Conservation (phyloP, 2,797 vertebrate species). For the Halcyon chelicuti region DNA sequence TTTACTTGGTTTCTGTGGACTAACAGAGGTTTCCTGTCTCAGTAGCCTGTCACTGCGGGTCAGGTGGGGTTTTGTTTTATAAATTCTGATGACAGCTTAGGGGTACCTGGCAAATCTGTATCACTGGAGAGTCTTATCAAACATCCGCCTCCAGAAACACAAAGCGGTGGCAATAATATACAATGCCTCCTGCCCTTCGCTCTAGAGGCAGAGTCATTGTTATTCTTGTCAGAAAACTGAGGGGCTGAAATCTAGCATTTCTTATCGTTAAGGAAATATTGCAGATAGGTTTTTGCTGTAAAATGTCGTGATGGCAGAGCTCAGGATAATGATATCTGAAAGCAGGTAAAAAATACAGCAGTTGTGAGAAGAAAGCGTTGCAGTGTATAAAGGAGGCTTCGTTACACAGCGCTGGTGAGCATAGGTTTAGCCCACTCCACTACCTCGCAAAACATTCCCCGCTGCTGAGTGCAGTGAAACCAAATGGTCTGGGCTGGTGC, state of each 20-base stretch:
- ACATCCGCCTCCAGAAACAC: neutral
- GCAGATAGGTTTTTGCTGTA: neutral
- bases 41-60: neutral
- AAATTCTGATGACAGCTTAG: conserved; percentile 40
- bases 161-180: neutral
- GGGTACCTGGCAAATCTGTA: neutral
- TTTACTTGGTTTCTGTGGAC: conserved; percentile 34
- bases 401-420: neutral
- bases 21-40: neutral
- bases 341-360: neutral
- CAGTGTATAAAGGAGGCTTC: neutral
- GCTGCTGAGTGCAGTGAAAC: neutral
- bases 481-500: neutral
- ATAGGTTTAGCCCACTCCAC: neutral
- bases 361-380: neutral
- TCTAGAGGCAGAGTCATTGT: neutral
- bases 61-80: neutral
- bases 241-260: neutral
- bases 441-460: neutral
- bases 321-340: neutral
- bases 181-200: neutral
- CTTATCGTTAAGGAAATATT: conserved; percentile 9
- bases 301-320: neutral
- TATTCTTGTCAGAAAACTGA: conserved; percentile 4
- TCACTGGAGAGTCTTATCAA: neutral